Percentiles rank a stretch among this genome's conserved stretches.
These are phyloP conservation scores for Cephus pygmeus DNA, from an alignment of 2,888 invertebrate species.

Conservation along the genomic window DNA sequence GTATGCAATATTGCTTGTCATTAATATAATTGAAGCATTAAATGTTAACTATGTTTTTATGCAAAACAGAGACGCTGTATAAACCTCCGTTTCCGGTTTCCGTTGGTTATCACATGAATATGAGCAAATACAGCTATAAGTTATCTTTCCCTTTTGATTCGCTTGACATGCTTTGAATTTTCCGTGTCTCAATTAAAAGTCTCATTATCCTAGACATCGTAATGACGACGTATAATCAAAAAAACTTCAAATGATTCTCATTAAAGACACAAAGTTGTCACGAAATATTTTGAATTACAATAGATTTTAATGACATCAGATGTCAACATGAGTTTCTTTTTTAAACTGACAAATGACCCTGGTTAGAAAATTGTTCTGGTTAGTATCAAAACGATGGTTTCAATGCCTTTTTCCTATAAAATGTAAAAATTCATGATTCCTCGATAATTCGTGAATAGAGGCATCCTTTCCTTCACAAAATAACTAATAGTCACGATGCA, in stretches of 20 bases:
- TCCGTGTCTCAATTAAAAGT: not conserved
- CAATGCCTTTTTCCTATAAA: not conserved
- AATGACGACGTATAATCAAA: not conserved
- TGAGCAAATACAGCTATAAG: constrained; percentile 43
- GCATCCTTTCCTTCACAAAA: not conserved
- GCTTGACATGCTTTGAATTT: constrained; percentile 16
- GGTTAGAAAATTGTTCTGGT: not conserved
- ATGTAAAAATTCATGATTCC: not conserved
- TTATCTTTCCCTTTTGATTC: constrained; percentile 31
- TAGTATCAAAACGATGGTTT: not conserved
- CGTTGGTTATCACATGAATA: constrained; percentile 53
- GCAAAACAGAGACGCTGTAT: constrained; percentile 17
- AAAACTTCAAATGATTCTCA: not conserved
- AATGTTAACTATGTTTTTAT: constrained; percentile 32
- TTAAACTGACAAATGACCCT: not conserved
- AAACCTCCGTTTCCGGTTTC: constrained; percentile 39
- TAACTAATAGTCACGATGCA: not conserved
- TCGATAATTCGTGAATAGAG: not conserved
- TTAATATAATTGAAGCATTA: constrained; percentile 41
- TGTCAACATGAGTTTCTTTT: not conserved
- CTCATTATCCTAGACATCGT: not conserved
- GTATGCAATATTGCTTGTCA: constrained; percentile 25
- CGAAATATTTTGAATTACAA: not conserved
- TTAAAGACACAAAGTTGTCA: not conserved
- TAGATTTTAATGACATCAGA: not conserved